phyloP scores from a whole-genome alignment of 64 coral and sea anemone species.

The Porites australiensis region DNA sequence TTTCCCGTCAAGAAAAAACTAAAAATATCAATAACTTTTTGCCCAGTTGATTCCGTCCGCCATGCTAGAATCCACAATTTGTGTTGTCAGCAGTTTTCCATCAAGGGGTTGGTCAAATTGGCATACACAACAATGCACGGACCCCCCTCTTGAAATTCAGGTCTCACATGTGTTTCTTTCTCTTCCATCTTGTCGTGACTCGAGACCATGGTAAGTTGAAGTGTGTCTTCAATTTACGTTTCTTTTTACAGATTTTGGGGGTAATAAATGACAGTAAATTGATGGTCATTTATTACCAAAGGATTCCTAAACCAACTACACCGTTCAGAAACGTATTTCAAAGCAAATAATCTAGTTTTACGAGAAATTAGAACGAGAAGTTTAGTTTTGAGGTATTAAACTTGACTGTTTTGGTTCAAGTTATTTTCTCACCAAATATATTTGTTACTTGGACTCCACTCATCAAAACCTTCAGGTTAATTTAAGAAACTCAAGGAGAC shows the following conservation, averaged over 20 bases:
- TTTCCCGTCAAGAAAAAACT: not conserved
- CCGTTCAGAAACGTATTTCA: too few species aligned
- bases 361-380: too few species aligned
- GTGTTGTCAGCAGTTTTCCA: constrained; percentile 26
- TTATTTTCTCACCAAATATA: too few species aligned
- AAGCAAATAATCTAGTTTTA: too few species aligned
- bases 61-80: constrained; percentile 42
- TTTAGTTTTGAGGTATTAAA: too few species aligned
- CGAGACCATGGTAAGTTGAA: constrained; percentile 5
- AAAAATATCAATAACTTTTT: not conserved
- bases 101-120: not conserved
- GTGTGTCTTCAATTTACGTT: not conserved
- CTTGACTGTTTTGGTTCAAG: too few species aligned
- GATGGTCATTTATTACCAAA: not conserved
- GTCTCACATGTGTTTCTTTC: constrained; percentile 24
- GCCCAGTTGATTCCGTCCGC: not conserved
- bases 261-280: not conserved
- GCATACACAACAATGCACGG: not conserved
- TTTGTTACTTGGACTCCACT: too few species aligned
- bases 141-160: not conserved
- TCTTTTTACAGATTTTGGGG: not conserved
- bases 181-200: constrained; percentile 11
- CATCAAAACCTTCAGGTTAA: too few species aligned
- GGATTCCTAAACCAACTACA: not conserved
- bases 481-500: too few species aligned